Evolutionary conservation across 2,797 vertebrate species (phyloP), one percentile per base, ranked within the genome.

Genomic region (Danio kyathit): DNA sequence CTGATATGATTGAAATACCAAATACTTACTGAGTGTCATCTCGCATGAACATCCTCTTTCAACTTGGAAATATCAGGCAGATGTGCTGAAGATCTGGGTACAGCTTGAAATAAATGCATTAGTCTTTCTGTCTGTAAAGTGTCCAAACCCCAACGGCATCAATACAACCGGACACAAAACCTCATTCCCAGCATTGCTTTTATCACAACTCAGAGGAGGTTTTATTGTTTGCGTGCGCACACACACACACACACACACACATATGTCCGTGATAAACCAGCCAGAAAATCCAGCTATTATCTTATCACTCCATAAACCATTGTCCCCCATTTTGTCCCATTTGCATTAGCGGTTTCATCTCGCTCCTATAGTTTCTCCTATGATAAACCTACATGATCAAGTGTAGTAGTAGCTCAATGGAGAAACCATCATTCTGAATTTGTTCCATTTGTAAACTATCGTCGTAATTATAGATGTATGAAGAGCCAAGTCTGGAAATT

Each of bases 401-500:
- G 43, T 59, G 43, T 41, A 46, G 38, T 46, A 21, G 6, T 17
- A 9, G 21, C 46, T 79, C 57, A 40, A n/a, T 52, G 13, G 38
- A 54, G 49, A 13, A 72, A 59, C 77, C 38, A 46, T 73, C 49
- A 48, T 44, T 40, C 40, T 38, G 14, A 56, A 72, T 64, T 63
- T 65, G 17, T 73, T 73, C 13, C 49, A 29, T 29, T 29, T 29
- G 29, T 29, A 56, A 73, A 64, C 49, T n/a, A 72, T 64, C 12
- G 1, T 63, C 12, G 48, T 80, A 49, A 80, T 72, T 63, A 56
- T 73, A 19, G 2, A 65, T 60, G 41, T 69, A 80, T 14, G 10
- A 49, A 72, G 59, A 14, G 48, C 67, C 49, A 73, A 73, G 41
- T 72, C 59, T 80, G 69, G 78, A 80, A 80, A 73, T 65, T 29